Percentiles rank a stretch among this genome's conserved stretches.
Evolutionary conservation across 2,113 vertebrate genomes (phyloP).

Genomic region (Procavia capensis): DNA sequence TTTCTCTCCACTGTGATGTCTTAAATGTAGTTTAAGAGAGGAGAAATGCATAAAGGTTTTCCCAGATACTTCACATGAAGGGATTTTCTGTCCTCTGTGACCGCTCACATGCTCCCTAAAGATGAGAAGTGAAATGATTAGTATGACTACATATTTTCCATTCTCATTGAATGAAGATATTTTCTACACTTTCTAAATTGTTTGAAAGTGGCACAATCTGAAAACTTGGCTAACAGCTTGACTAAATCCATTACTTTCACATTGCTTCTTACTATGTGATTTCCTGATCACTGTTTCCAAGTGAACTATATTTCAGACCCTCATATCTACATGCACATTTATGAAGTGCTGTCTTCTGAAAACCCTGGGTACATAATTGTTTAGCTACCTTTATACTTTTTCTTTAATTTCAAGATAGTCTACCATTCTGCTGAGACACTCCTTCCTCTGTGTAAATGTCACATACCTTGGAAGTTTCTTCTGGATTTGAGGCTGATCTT

Average conservation of each 20-base stretch:
- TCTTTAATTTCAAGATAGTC: neutral
- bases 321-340: neutral
- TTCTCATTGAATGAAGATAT: neutral
- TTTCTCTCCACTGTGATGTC: neutral
- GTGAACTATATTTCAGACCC: neutral
- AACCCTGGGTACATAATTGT: neutral
- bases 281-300: neutral
- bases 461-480: neutral
- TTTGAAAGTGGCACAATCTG: neutral
- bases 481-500: neutral
- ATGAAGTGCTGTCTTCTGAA: neutral
- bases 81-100: neutral
- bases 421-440: neutral
- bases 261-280: neutral
- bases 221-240: neutral
- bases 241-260: no score
- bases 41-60: neutral
- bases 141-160: neutral
- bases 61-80: neutral
- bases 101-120: neutral
- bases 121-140: neutral
- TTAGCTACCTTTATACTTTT: neutral
- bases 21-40: conserved; percentile 40
- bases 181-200: neutral
- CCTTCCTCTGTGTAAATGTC: neutral